These are phyloP conservation scores for Protaetia brevitarsis DNA, from an alignment of 1,140 invertebrate species.

Conservation along the genomic window DNA sequence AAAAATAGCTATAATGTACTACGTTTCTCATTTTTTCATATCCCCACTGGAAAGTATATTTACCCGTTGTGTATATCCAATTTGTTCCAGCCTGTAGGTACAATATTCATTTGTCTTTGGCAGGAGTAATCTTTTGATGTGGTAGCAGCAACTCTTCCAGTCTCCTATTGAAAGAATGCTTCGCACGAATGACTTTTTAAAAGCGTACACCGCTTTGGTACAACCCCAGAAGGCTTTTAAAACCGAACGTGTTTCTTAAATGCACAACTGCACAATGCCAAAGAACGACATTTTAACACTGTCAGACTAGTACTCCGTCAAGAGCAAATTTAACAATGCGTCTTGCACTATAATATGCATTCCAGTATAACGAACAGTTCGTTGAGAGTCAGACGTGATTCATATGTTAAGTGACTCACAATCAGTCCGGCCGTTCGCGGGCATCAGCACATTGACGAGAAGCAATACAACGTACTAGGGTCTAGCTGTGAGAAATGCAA, in stretches of 20 bases:
- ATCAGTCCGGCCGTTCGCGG: neutral
- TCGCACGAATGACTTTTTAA: neutral
- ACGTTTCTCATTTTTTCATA: too few relatives aligned
- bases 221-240: too few relatives aligned
- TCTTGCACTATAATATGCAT: neutral
- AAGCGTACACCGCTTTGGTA: too few relatives aligned
- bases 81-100: neutral
- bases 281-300: neutral
- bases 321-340: neutral
- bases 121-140: neutral
- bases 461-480: neutral
- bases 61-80: too few relatives aligned
- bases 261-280: neutral
- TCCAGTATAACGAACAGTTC: neutral
- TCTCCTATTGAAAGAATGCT: neutral
- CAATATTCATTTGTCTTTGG: neutral
- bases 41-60: too few relatives aligned
- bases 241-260: neutral
- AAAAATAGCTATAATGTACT: too few relatives aligned
- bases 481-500: constrained; percentile 14
- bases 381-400: neutral
- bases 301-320: neutral
- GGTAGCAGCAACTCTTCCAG: neutral
- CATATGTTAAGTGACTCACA: neutral
- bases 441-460: neutral